Evolutionary conservation across 2,113 vertebrate species (phyloP), one percentile per base, ranked within the genome.

Genomic region (Jacana jacana): DNA sequence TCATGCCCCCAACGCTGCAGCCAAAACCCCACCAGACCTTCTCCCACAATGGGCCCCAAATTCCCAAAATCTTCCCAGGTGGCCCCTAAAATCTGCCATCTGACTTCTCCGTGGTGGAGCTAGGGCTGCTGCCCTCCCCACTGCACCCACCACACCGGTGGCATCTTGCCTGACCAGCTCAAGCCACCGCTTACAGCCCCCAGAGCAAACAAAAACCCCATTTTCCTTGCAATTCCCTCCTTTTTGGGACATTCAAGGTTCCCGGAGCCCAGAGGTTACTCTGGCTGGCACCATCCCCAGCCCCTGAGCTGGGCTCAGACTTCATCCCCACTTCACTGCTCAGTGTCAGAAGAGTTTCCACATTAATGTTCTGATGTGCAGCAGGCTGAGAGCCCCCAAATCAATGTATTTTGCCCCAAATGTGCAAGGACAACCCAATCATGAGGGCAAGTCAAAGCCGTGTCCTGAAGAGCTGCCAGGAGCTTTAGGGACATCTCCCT

Each of bases 21-120:
- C 14, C 61, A 65, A 48, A 42, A 8, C 25, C 80, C 44, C 54
- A 33, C 40, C 39, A 35, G 49, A 33, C 48, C 10, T 65, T 76
- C 13, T 2, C 23, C 10, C 5, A 3, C 58, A 84, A 77, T n/a
- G n/a, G n/a, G n/a, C n/a, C n/a, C n/a, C n/a, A n/a, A n/a, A n/a
- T n/a, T n/a, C n/a, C n/a, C n/a, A n/a, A n/a, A n/a, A n/a, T n/a
- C n/a, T n/a, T n/a, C n/a, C n/a, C n/a, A n/a, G 8, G 28, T 10
- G 35, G 24, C n/a, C 17, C 40, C 20, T 15, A 75, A 86, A 52
- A 44, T 64, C n/a, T 83, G 30, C 46, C 35, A 22, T 8, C 18
- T 9, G 0, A 0, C 12, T 2, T 66, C 58, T 28, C 23, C 31
- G 16, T 27, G 5, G 6, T 7, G 13, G 83, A 51, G 22, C 46